phyloP scores from a whole-genome alignment of 2,797 vertebrate species.

The Simalia tracyae region DNA sequence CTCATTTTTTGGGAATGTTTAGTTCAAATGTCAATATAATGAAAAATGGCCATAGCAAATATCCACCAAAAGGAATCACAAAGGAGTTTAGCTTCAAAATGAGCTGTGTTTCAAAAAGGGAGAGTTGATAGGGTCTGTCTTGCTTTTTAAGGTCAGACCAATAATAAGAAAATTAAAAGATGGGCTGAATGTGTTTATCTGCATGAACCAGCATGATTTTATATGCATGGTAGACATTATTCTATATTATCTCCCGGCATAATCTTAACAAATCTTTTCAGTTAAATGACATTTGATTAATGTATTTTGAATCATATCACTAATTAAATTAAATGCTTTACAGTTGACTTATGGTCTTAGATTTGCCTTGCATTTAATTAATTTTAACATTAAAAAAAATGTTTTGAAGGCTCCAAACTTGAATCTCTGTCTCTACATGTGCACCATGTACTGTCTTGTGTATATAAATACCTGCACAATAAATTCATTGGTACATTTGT shows the following conservation, averaged over 20 bases:
- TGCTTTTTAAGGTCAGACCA: fast-evolving
- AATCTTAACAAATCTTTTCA: background rate
- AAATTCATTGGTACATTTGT: slow-evolving; percentile 3
- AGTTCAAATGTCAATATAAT: background rate
- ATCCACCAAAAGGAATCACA: background rate
- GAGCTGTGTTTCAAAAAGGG: background rate
- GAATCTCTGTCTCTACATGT: background rate
- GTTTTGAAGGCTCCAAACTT: background rate
- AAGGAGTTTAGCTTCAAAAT: background rate
- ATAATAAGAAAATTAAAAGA: background rate
- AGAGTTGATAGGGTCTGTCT: background rate
- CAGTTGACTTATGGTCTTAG: slow-evolving; percentile 4
- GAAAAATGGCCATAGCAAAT: background rate
- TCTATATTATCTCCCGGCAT: background rate
- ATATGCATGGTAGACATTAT: background rate
- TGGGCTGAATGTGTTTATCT: background rate
- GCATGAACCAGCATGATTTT: background rate
- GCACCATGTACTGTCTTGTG: background rate
- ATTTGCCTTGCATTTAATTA: fast-evolving
- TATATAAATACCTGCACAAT: background rate
- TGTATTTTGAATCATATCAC: background rate
- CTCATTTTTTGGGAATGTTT: background rate
- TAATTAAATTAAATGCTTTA: background rate
- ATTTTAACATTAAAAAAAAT: background rate
- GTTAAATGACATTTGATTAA: background rate